Conservation (phyloP, 2,888 invertebrate genomes). For the Morpho helenor region DNA sequence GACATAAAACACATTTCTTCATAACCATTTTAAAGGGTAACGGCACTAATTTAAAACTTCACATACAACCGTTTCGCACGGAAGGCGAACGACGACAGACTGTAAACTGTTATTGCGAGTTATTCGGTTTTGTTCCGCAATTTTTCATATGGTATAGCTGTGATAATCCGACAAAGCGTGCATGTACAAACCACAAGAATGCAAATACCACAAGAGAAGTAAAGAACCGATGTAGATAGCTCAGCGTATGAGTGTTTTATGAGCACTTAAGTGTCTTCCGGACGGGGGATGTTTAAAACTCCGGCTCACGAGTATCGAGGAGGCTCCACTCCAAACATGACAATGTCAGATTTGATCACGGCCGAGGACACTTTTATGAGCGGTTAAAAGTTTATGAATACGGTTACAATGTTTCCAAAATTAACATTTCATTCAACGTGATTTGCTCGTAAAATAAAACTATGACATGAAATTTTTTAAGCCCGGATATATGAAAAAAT, state of each 20-base stretch:
- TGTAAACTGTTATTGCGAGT: too few species aligned
- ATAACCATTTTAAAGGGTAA: too few species aligned
- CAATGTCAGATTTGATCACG: slow-evolving; percentile 60
- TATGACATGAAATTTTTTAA: slow-evolving; percentile 21
- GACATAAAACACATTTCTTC: too few species aligned
- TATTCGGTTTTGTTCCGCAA: neutral
- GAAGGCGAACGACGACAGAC: too few species aligned
- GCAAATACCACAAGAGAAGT: slow-evolving; percentile 44
- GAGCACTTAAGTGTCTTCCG: slow-evolving; percentile 67
- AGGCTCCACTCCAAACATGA: slow-evolving; percentile 56
- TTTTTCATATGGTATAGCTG: neutral
- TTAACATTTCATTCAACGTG: slow-evolving; percentile 26
- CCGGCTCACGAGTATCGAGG: slow-evolving; percentile 46
- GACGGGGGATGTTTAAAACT: slow-evolving; percentile 64
- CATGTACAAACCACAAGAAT: slow-evolving; percentile 27
- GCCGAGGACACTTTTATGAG: slow-evolving; percentile 48
- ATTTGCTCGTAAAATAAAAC: slow-evolving; percentile 25
- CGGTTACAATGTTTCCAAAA: slow-evolving; percentile 33
- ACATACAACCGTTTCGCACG: too few species aligned
- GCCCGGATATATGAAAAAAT: slow-evolving; percentile 14
- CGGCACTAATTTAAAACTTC: too few species aligned
- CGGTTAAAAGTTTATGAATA: slow-evolving; percentile 59
- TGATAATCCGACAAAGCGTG: slow-evolving; percentile 15
- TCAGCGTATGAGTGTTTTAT: slow-evolving; percentile 67
- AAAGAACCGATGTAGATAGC: slow-evolving; percentile 46